Conservation (phyloP, 2,888 invertebrate species). For the Rhorus exstirpatorius region DNA sequence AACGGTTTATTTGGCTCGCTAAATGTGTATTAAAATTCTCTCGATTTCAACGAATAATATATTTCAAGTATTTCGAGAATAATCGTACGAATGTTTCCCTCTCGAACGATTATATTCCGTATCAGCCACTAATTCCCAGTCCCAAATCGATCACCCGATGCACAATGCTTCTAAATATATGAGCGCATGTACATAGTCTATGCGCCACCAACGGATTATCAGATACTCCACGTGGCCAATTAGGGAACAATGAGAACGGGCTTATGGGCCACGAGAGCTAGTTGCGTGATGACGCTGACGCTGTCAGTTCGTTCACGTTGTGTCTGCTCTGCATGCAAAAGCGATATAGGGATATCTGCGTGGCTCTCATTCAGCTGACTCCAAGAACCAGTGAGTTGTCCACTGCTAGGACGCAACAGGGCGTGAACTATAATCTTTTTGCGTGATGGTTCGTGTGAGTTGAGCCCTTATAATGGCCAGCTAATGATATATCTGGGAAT, state of each 20-base stretch:
- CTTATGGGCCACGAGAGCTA: conserved; percentile 41
- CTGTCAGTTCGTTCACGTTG: conserved; percentile 71
- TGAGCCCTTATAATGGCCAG: background rate
- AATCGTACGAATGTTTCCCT: background rate
- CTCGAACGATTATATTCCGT: background rate
- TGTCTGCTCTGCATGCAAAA: conserved; percentile 67
- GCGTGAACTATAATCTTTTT: background rate
- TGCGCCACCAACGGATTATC: conserved; percentile 38
- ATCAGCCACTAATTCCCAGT: background rate
- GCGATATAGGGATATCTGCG: conserved; percentile 17
- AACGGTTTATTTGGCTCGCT: no score
- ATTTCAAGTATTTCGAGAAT: background rate
- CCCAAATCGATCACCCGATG: conserved; percentile 25
- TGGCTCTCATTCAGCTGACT: conserved; percentile 39
- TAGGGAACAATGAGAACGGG: conserved; percentile 65
- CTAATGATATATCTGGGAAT: background rate
- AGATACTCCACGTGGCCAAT: conserved; percentile 66
- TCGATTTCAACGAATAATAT: background rate
- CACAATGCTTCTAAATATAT: background rate
- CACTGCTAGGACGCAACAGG: no score
- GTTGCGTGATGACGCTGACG: conserved; percentile 59
- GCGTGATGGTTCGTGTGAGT: background rate
- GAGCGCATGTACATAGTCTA: conserved; percentile 12
- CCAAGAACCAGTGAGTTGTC: no score
- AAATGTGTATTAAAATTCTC: no score